Conservation (phyloP, 1,140 invertebrate species). For the Delia radicum region DNA sequence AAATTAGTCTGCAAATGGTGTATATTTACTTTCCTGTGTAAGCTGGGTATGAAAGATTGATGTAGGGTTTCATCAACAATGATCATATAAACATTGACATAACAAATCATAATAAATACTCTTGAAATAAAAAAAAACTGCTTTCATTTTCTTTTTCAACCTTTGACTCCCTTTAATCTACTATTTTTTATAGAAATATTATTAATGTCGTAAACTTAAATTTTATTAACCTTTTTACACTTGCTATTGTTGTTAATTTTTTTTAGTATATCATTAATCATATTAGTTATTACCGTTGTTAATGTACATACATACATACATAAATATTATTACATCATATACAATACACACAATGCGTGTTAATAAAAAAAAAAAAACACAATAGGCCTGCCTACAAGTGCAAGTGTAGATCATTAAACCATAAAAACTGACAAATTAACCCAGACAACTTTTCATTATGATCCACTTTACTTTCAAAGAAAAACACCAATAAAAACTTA, state of each 20-base stretch:
- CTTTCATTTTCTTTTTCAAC: too few relatives aligned
- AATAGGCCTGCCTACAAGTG: neutral
- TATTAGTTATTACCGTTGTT: neutral
- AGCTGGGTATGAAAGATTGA: too few relatives aligned
- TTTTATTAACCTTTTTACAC: neutral
- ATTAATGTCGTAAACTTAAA: neutral
- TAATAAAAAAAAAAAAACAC: too few relatives aligned
- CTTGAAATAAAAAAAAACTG: too few relatives aligned
- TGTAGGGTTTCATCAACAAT: too few relatives aligned
- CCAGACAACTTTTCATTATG: neutral
- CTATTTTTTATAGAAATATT: neutral
- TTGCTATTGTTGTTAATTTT: neutral
- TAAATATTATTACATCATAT: neutral
- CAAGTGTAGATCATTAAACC: neutral
- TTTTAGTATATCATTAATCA: neutral
- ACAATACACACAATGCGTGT: neutral
- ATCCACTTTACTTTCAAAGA: neutral
- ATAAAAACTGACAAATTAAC: neutral
- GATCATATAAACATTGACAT: too few relatives aligned
- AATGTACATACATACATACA: too few relatives aligned
- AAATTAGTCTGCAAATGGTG: too few relatives aligned
- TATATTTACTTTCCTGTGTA: too few relatives aligned
- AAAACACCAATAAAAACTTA: neutral
- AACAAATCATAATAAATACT: too few relatives aligned
- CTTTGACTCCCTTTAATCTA: too few relatives aligned